Conservation (phyloP, 2,888 invertebrate genomes). For the Polia nebulosa region DNA sequence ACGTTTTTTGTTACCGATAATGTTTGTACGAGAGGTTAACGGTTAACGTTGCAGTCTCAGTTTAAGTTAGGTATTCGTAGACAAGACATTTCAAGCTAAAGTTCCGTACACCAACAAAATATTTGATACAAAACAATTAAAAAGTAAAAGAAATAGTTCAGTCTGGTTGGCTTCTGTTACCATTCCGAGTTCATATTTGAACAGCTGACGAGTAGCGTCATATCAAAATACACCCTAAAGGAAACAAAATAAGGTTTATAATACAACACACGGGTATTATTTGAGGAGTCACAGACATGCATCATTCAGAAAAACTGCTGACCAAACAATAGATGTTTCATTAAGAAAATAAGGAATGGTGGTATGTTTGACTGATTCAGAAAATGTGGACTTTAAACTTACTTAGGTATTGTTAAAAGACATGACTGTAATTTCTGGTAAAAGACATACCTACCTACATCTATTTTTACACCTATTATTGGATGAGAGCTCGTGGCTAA, state of each 20-base stretch:
- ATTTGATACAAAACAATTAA: constrained; percentile 24
- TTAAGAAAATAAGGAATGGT: constrained; percentile 22
- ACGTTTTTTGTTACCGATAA: no score
- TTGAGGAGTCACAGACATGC: constrained; percentile 40
- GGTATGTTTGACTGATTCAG: constrained; percentile 22
- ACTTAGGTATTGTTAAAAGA: background rate
- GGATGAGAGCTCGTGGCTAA: no score
- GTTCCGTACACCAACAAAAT: background rate
- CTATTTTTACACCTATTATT: no score
- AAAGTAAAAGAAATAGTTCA: constrained; percentile 23
- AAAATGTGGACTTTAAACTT: background rate
- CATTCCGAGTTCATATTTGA: constrained; percentile 53
- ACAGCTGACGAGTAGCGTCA: constrained; percentile 57
- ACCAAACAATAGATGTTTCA: constrained; percentile 52
- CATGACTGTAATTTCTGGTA: background rate
- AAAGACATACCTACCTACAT: no score
- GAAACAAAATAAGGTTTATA: background rate
- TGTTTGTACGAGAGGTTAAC: no score
- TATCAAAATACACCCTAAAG: constrained; percentile 14
- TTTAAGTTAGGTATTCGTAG: no score
- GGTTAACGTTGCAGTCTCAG: no score
- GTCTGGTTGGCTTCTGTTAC: constrained; percentile 37
- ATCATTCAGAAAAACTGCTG: constrained; percentile 59
- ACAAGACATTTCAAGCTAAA: no score
- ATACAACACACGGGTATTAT: constrained; percentile 2